Evolutionary conservation across 2,888 invertebrate genomes (phyloP).

Genomic region (Stegophylla sp.): DNA sequence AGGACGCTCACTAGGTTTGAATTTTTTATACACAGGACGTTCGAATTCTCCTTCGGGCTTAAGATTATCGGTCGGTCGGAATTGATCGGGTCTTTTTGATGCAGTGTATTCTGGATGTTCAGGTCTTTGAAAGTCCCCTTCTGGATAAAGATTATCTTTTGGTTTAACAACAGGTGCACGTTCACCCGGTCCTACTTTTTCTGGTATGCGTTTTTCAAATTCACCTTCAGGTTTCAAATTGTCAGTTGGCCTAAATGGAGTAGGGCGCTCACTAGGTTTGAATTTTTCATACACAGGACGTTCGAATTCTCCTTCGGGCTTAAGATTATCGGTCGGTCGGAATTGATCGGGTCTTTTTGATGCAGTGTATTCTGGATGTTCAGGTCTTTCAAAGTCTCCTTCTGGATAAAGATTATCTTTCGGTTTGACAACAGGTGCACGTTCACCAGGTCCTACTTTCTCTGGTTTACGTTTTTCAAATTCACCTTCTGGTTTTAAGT

Average conservation of each 20-base stretch:
- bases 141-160: conserved; percentile 66
- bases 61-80: conserved; percentile 68
- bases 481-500: conserved; percentile 65
- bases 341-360: conserved; percentile 63
- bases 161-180: conserved; percentile 69
- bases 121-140: conserved; percentile 70
- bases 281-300: conserved; percentile 65
- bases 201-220: conserved; percentile 66
- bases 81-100: conserved; percentile 66
- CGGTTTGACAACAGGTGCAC: conserved; percentile 64
- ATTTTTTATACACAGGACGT: conserved; percentile 65
- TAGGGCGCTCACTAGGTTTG: conserved; percentile 63
- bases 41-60: conserved; percentile 65
- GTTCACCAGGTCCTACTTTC: conserved; percentile 62
- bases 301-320: conserved; percentile 69
- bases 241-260: conserved; percentile 66
- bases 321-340: conserved; percentile 67
- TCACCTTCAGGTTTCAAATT: conserved; percentile 70
- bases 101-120: conserved; percentile 65
- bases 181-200: conserved; percentile 66
- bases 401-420: conserved; percentile 69
- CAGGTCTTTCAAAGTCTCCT: conserved; percentile 68
- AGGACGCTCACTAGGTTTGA: conserved; percentile 68
- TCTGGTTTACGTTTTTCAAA: conserved; percentile 64
- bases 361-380: conserved; percentile 49